Evolutionary conservation across 2,888 invertebrate species (phyloP).

Genomic region (Netelia melanura): DNA sequence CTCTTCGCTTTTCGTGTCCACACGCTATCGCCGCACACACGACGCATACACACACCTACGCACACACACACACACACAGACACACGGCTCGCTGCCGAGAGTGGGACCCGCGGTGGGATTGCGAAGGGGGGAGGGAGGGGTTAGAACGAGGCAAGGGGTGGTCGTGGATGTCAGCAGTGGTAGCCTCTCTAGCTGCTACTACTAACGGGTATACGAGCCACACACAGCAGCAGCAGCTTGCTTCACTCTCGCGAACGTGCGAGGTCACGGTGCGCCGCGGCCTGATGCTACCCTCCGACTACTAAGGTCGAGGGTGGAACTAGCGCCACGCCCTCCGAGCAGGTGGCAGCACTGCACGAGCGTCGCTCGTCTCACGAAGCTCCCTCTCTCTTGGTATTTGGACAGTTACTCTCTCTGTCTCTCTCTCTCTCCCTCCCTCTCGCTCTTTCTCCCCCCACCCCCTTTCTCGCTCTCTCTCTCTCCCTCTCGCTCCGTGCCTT

Average conservation of each 20-base stretch:
- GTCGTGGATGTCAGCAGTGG: conserved; percentile 45
- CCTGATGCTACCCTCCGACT: conserved; percentile 79
- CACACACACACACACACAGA: conserved; percentile 28
- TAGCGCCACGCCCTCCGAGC: conserved; percentile 82
- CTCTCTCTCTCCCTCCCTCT: conserved; percentile 11
- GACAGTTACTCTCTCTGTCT: background rate
- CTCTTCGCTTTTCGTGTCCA: conserved; percentile 56
- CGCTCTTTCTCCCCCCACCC: conserved; percentile 3
- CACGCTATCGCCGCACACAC: conserved; percentile 55
- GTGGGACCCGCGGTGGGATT: conserved; percentile 1
- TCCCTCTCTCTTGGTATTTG: conserved; percentile 20
- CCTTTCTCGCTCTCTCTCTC: conserved; percentile 47
- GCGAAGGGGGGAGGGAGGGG: conserved; percentile 26
- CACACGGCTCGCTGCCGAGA: conserved; percentile 43
- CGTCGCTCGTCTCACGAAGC: conserved; percentile 11
- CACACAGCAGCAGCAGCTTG: conserved; percentile 55
- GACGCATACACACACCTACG: conserved; percentile 2
- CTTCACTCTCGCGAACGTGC: conserved; percentile 57
- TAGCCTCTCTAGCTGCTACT: conserved; percentile 44
- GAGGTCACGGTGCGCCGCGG: conserved; percentile 75
- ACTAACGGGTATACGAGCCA: conserved; percentile 37
- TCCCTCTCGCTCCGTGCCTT: conserved; percentile 21
- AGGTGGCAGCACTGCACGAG: conserved; percentile 76
- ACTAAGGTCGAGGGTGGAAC: conserved; percentile 74
- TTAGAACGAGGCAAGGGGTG: conserved; percentile 44